Conservation (phyloP, 2,113 vertebrate genomes). For the Egretta garzetta region DNA sequence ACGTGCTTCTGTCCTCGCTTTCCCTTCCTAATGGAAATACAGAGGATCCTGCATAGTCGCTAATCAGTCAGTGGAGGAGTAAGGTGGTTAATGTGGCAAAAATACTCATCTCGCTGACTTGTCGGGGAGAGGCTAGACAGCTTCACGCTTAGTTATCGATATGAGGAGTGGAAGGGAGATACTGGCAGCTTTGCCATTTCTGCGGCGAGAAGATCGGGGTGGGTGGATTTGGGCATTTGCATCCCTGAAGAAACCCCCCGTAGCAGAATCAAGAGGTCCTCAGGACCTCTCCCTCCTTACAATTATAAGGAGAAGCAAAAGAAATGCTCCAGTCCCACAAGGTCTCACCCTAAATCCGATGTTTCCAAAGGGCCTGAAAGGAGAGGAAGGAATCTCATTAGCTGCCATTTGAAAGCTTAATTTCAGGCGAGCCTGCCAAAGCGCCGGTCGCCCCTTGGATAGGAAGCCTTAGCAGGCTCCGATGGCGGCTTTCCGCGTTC, state of each 20-base stretch:
- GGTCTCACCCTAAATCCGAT: not conserved
- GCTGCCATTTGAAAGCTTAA: not conserved
- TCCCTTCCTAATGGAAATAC: not conserved
- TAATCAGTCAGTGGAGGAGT: not conserved
- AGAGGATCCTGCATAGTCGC: not conserved
- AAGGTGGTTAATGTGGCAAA: not conserved
- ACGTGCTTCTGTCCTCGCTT: not conserved
- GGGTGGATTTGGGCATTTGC: not conserved
- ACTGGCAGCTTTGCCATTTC: not conserved
- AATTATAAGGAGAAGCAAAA: not conserved
- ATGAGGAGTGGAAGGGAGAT: not conserved
- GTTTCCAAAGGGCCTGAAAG: not conserved
- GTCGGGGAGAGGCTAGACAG: not conserved
- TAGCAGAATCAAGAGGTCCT: not conserved
- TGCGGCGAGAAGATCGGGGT: not conserved
- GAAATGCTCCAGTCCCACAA: not conserved
- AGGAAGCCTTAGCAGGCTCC: not conserved
- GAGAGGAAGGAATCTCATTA: slow-evolving; percentile 17
- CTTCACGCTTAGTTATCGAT: not conserved
- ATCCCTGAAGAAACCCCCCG: not conserved
- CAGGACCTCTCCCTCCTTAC: not conserved
- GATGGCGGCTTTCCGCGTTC: not conserved
- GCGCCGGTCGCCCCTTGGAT: fast-evolving
- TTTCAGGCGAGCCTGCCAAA: not conserved
- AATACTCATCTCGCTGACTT: not conserved